A percentile compares a stretch with the other conserved stretches of the same genome.
Conservation (phyloP, 2,113 vertebrate species). For the Taurulus bubalis region DNA sequence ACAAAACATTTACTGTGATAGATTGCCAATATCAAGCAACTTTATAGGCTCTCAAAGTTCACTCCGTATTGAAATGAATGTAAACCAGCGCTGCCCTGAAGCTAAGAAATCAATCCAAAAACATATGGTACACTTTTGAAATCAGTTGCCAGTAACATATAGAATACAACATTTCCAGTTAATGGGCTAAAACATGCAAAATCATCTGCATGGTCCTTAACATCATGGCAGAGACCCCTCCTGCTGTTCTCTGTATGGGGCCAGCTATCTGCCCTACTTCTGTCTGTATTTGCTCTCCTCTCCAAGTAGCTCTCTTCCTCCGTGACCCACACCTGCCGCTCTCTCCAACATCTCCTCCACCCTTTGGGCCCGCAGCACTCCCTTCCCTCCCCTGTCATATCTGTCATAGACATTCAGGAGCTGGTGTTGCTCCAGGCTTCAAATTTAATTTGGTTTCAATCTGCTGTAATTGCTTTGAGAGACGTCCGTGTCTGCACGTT, state of each 20-base stretch:
- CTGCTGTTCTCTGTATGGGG: slow-evolving; percentile 32
- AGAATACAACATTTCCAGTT: not conserved
- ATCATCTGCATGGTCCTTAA: slow-evolving; percentile 34
- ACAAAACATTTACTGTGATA: slow-evolving; percentile 27
- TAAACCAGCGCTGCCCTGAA: slow-evolving; percentile 23
- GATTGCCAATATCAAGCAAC: not conserved
- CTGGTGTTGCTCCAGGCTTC: slow-evolving; percentile 81
- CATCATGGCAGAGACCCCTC: slow-evolving; percentile 11
- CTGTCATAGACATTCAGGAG: slow-evolving; percentile 75
- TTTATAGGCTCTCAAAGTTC: slow-evolving; percentile 9
- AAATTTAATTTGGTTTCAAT: slow-evolving; percentile 87
- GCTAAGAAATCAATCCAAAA: slow-evolving; percentile 26
- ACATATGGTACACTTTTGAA: slow-evolving; percentile 35
- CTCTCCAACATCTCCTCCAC: slow-evolving; percentile 55
- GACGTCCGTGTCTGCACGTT: slow-evolving; percentile 78
- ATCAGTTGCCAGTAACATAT: slow-evolving; percentile 24
- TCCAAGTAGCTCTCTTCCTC: slow-evolving; percentile 41
- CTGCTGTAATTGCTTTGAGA: slow-evolving; percentile 87
- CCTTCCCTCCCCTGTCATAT: slow-evolving; percentile 73
- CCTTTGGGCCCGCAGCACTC: slow-evolving; percentile 58
- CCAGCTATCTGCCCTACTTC: slow-evolving; percentile 50
- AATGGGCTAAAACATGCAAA: slow-evolving; percentile 27
- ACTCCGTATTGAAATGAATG: slow-evolving; percentile 22
- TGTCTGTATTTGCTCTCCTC: slow-evolving; percentile 32
- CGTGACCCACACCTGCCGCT: slow-evolving; percentile 70